These are phyloP conservation scores for Onychomys leucogaster DNA, from an alignment of 2,797 vertebrate species.

Conservation along the genomic window DNA sequence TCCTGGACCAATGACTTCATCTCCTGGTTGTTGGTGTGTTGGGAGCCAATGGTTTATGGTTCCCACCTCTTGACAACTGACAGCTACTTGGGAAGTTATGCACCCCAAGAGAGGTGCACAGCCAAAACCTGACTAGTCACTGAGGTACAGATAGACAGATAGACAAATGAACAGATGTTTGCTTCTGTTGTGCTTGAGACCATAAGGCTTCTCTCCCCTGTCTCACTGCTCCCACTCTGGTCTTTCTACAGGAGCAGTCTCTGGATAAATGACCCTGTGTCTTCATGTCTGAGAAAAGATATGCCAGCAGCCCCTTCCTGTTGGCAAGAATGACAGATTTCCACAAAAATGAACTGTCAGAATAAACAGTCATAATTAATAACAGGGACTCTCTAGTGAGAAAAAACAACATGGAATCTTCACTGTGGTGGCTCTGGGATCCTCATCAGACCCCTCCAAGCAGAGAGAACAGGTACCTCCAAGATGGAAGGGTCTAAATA, in stretches of 20 bases:
- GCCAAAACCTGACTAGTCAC: background rate
- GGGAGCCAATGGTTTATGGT: background rate
- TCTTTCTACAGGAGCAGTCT: background rate
- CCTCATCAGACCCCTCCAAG: background rate
- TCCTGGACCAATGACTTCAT: accelerated
- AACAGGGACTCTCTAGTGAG: background rate
- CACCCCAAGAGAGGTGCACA: background rate
- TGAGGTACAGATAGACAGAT: background rate
- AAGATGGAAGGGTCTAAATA: background rate
- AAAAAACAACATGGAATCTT: background rate
- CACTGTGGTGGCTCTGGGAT: background rate
- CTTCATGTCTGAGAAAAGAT: background rate
- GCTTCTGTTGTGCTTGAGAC: background rate
- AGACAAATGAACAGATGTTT: background rate
- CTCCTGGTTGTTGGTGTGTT: accelerated
- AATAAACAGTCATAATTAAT: background rate
- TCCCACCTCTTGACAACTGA: background rate
- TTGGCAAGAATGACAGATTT: background rate
- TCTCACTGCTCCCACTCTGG: too few relatives aligned
- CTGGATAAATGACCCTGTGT: background rate
- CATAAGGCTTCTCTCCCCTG: too few relatives aligned
- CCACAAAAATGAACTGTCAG: background rate
- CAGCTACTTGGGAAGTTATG: background rate
- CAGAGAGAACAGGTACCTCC: background rate
- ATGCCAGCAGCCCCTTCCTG: accelerated